Evolutionary conservation across 2,113 vertebrate genomes (phyloP).

Genomic region (Vanacampus margaritifer): DNA sequence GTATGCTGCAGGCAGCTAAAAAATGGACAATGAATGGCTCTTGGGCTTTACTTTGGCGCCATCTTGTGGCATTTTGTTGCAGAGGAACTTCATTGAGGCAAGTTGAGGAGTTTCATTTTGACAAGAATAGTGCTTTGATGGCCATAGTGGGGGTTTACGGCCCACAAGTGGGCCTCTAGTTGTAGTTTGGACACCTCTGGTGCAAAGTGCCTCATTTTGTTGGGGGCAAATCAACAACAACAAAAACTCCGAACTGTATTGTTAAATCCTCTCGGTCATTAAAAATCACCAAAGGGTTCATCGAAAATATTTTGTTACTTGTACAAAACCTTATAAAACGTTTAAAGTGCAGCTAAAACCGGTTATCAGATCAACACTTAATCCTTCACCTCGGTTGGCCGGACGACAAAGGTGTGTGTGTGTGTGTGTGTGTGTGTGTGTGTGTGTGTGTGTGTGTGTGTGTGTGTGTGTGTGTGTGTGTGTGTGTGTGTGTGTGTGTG

Average conservation of each 20-base stretch:
- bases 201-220: background rate
- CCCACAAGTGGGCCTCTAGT: too few relatives aligned
- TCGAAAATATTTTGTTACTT: too few relatives aligned
- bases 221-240: background rate
- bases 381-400: slow-evolving; percentile 12
- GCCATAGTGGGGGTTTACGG: background rate
- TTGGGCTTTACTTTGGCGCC: too few relatives aligned
- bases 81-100: too few relatives aligned
- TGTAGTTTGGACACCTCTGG: too few relatives aligned
- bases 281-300: background rate
- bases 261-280: background rate
- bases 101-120: too few relatives aligned
- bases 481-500: slow-evolving; percentile 6
- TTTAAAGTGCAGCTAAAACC: slow-evolving; percentile 29
- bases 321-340: slow-evolving; percentile 47
- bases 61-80: too few relatives aligned
- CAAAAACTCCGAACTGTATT: background rate
- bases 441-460: slow-evolving; percentile 4
- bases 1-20: too few relatives aligned
- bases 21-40: too few relatives aligned
- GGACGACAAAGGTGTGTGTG: slow-evolving; percentile 3
- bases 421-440: slow-evolving; percentile 6
- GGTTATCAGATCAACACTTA: slow-evolving; percentile 7
- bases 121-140: background rate
- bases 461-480: too few relatives aligned